Conservation (phyloP, 2,797 vertebrate genomes). For the Enteromius unitaeniatus region DNA sequence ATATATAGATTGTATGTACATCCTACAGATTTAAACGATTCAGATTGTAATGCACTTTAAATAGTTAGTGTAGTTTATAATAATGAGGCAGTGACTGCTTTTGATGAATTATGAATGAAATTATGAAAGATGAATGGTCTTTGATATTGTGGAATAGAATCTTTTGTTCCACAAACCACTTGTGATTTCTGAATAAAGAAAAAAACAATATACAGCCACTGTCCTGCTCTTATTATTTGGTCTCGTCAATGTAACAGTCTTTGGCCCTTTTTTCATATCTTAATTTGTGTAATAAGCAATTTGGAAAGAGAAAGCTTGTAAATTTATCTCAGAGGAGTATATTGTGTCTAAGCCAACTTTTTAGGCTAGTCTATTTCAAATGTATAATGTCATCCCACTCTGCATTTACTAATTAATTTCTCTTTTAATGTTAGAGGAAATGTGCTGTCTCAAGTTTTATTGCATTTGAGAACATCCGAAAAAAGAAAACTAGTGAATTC, state of each 20-base stretch:
- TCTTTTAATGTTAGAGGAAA: background rate
- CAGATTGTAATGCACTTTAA: background rate
- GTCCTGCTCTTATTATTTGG: background rate
- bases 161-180: background rate
- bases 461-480: background rate
- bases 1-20: background rate
- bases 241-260: background rate
- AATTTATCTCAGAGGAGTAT: background rate
- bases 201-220: background rate
- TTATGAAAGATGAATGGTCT: background rate
- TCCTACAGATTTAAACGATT: background rate
- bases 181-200: background rate
- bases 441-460: background rate
- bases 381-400: background rate
- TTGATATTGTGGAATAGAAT: background rate
- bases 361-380: background rate
- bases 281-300: conserved; percentile 6
- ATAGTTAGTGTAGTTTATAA: background rate
- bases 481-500: background rate
- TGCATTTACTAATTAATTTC: background rate
- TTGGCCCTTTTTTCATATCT: background rate
- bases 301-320: background rate
- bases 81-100: background rate
- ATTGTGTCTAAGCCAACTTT: background rate
- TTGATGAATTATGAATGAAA: background rate